Evolutionary conservation across 37 sponge, comb jelly and placozoan genomes (phyloP), one percentile per base, ranked within the genome.

Genomic region (Hexactinellida sp.): DNA sequence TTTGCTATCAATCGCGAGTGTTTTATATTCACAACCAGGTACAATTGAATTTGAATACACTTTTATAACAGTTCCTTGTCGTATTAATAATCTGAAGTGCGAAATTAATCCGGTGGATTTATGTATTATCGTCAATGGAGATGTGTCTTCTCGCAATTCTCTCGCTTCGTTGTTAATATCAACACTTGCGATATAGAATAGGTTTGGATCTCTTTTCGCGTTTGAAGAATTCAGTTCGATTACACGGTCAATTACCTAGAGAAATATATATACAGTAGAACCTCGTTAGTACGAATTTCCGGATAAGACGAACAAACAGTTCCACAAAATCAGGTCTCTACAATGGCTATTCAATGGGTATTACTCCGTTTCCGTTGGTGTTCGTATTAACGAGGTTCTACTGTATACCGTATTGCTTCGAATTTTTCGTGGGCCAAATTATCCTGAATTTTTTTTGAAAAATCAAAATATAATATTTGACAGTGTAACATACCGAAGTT

Each of bases 121-220:
- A 3, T 63, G 76, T 25, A 63, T 10, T 63, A 63, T 63, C 3
- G 3, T 1, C 76, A 63, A 63, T 5, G 76, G 76, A 7, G 30
- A 25, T 63, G 13, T 23, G 76, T 63, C 76, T 21, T 63, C 32
- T 32, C 76, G 21, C 13, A 63, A 28, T 63, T 63, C 76, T 63
- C 34, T 63, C 34, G 76, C 5, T 10, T 63, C 76, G 13, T 7
- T 63, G 34, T 63, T 63, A 23, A 63, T 63, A 23, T 63, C 76
- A 21, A 63, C 34, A 28, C 76, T 63, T 3, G 76, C 76, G 25
- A 63, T 63, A 23, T 63, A 63, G 76, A 63, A 63, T 25, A 63
- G 76, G 76, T 63, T 63, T 63, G 76, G 76, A n/a, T 63, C 76
- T 63, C 76, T 23, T n/a, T n/a, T 63, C 13, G 30, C 76, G 34